Conservation (phyloP, 2,797 vertebrate species). For the Silurus lanzhouensis region DNA sequence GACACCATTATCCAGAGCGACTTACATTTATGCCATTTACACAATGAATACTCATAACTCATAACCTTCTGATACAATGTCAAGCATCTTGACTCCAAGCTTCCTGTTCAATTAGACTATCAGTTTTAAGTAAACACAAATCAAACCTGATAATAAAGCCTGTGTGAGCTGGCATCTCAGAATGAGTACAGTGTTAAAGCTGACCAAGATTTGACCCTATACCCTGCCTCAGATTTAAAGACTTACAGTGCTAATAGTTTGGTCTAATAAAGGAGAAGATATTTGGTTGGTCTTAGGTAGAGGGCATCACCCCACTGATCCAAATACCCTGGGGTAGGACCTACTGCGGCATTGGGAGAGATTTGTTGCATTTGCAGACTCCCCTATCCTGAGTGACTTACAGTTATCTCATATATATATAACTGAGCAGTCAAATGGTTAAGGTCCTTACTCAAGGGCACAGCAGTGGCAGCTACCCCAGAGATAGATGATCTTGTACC, state of each 20-base stretch:
- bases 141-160: neutral
- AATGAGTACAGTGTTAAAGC: conserved; percentile 34
- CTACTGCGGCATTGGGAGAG: conserved; percentile 33
- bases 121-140: conserved; percentile 26
- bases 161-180: conserved; percentile 44
- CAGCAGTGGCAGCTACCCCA: too few relatives aligned
- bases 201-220: neutral
- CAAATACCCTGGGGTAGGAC: neutral
- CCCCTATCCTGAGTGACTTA: too few relatives aligned
- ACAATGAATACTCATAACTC: too few relatives aligned
- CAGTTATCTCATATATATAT: too few relatives aligned
- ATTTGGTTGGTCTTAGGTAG: conserved; percentile 10
- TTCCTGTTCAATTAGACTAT: conserved; percentile 9
- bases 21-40: too few relatives aligned
- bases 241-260: neutral
- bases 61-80: too few relatives aligned
- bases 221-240: neutral
- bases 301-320: conserved; percentile 16
- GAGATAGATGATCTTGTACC: too few relatives aligned
- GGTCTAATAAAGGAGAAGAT: conserved; percentile 10
- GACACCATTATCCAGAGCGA: too few relatives aligned
- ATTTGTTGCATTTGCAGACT: neutral
- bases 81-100: neutral
- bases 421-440: too few relatives aligned
- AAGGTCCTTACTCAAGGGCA: too few relatives aligned